Evolutionary conservation across 2,888 invertebrate species (phyloP), one percentile per base, ranked within the genome.

Genomic region (Griposia aprilina): DNA sequence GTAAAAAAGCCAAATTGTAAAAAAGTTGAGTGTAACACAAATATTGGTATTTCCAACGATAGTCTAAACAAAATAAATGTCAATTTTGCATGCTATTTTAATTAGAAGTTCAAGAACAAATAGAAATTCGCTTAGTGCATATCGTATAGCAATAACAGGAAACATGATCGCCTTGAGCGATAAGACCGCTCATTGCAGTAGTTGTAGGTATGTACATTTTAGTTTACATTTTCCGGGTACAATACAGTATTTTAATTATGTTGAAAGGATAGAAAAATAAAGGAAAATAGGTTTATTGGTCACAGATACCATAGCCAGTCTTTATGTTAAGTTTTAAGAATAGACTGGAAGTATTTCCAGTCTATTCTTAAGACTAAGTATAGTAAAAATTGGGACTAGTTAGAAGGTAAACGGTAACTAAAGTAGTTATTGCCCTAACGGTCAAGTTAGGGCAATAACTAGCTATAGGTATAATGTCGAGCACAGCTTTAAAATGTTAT

Each of bases 1-100:
- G 26, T 57, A 50, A 76, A 68, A 6, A 59, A 30, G 48, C 7
- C 10, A 26, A 50, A 55, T 57, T 15, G 5, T 30, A 6, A 68
- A 57, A 62, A 74, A 41, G 6, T 7, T 52, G 63, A 80, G 57
- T 59, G 20, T 55, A 36, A 36, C 5, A 36, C 59, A 69, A 48
- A 78, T 78, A 69, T 76, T 36, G 10, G 11, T 45, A 45, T 69
- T 59, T 17, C 8, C 52, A 30, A 30, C 15, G 15, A 59, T 83
- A 10, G 20, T 50, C 11, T 30, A 15, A 48, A 55, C 6, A 23
- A 75, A 82, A 67, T 48, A 67, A 45, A 59, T 48, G 8, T 26
- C 0, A 48, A 36, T 48, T 52, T 50, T 36, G 17, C 36, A 30
- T 20, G 62, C n/a, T n/a, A n/a, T 55, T n/a, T 48, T 26, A 50